phyloP scores from a whole-genome alignment of 2,797 vertebrate species.

The Emydoidea blandingii region DNA sequence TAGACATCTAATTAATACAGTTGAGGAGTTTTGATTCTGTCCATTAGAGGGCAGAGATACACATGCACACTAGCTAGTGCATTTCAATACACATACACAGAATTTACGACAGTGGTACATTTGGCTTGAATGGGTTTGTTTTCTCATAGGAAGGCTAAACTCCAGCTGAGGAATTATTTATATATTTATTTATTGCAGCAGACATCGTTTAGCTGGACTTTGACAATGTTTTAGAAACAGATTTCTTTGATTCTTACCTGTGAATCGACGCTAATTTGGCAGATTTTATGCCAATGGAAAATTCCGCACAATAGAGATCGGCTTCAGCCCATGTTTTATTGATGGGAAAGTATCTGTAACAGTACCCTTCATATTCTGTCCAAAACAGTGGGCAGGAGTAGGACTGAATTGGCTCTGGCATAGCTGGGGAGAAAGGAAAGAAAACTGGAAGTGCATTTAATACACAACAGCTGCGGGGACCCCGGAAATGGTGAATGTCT shows the following conservation, averaged over 20 bases:
- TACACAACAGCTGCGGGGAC: background rate
- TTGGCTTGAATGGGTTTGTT: background rate
- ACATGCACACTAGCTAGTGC: background rate
- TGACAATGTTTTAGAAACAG: background rate
- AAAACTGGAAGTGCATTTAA: background rate
- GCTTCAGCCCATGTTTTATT: slow-evolving; percentile 87
- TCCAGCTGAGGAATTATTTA: background rate
- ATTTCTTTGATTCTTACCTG: slow-evolving; percentile 74
- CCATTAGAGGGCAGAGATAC: background rate
- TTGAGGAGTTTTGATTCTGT: background rate
- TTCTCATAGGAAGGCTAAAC: background rate
- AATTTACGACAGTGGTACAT: background rate
- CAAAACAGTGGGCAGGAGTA: slow-evolving; percentile 86
- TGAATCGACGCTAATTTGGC: slow-evolving; percentile 87
- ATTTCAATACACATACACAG: background rate
- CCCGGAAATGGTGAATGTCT: background rate
- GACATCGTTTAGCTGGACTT: background rate
- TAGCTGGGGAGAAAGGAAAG: slow-evolving; percentile 70
- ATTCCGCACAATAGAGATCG: slow-evolving; percentile 84
- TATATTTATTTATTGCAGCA: background rate
- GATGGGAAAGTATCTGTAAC: slow-evolving; percentile 86
- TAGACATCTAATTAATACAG: background rate
- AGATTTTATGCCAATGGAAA: slow-evolving; percentile 85
- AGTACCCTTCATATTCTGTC: slow-evolving; percentile 85
- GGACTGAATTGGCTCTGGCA: slow-evolving; percentile 77